Conservation (phyloP, 2,797 vertebrate species). For the Vespertilio murinus region DNA sequence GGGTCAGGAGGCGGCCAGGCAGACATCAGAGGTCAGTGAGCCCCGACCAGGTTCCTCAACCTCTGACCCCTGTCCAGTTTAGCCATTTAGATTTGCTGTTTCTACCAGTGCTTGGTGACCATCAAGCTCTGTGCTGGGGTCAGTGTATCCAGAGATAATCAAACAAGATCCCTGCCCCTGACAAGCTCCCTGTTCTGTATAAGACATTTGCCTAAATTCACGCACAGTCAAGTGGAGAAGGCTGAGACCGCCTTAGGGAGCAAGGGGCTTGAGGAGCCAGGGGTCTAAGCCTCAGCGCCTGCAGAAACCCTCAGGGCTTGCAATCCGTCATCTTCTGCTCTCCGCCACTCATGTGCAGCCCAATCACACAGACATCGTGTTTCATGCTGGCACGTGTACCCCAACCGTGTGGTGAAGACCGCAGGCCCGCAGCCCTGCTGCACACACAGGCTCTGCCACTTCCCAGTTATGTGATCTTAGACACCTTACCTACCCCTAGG, state of each 20-base stretch:
- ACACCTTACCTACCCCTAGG: not conserved
- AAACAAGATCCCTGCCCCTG: not conserved
- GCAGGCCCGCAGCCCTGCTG: not conserved
- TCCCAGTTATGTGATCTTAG: not conserved
- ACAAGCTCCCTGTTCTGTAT: not conserved
- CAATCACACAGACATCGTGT: not conserved
- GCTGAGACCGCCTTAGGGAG: not conserved
- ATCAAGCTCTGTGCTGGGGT: not conserved
- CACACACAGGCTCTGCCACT: not conserved
- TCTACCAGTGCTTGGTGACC: not conserved
- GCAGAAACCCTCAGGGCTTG: not conserved
- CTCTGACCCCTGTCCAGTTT: not conserved
- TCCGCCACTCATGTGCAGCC: no score
- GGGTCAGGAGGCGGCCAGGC: not conserved
- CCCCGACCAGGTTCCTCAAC: not conserved
- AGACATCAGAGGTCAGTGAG: not conserved
- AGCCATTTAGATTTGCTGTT: not conserved
- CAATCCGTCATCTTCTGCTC: no score
- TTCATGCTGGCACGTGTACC: not conserved
- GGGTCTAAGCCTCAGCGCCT: not conserved
- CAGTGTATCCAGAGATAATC: not conserved
- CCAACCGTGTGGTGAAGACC: fast-evolving
- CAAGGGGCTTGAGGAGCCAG: not conserved
- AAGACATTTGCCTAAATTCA: not conserved
- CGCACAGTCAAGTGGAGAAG: not conserved